phyloP scores from a whole-genome alignment of 23 tunicate species.

The Trididemnum clinides region DNA sequence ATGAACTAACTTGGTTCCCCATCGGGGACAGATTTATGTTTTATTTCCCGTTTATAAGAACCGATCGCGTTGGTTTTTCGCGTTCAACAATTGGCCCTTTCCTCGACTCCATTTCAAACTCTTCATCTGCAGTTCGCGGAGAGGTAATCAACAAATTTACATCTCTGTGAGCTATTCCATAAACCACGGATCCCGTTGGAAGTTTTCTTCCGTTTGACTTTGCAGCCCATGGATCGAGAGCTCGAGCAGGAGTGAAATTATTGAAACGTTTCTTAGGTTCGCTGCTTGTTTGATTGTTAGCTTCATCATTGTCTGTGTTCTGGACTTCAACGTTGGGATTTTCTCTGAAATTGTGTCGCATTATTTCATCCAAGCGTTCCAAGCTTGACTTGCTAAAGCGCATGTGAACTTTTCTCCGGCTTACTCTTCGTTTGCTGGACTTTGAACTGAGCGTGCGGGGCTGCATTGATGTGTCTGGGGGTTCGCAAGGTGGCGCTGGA shows the following conservation, averaged over 20 bases:
- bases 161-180: conserved; percentile 54
- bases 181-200: conserved; percentile 13
- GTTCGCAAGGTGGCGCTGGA: conserved; percentile 36
- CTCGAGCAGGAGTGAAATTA: conserved; percentile 34
- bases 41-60: not conserved
- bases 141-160: conserved; percentile 48
- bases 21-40: too few species aligned
- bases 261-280: not conserved
- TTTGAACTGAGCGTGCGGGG: conserved; percentile 1
- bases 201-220: conserved; percentile 2
- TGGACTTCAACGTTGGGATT: not conserved
- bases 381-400: conserved; percentile 29
- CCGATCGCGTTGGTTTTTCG: not conserved
- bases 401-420: not conserved
- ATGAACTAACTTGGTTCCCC: too few species aligned
- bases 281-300: not conserved
- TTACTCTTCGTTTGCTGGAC: conserved; percentile 12
- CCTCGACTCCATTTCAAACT: conserved; percentile 88
- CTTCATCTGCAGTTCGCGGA: conserved; percentile 73
- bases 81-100: conserved; percentile 46
- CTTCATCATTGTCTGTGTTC: conserved; percentile 14
- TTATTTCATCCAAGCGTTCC: conserved; percentile 53
- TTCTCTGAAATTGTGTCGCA: conserved; percentile 40
- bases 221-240: conserved; percentile 41
- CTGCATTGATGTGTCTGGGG: conserved; percentile 5